Conservation (phyloP, 2,888 invertebrate genomes). For the Oligia fasciuncula region DNA sequence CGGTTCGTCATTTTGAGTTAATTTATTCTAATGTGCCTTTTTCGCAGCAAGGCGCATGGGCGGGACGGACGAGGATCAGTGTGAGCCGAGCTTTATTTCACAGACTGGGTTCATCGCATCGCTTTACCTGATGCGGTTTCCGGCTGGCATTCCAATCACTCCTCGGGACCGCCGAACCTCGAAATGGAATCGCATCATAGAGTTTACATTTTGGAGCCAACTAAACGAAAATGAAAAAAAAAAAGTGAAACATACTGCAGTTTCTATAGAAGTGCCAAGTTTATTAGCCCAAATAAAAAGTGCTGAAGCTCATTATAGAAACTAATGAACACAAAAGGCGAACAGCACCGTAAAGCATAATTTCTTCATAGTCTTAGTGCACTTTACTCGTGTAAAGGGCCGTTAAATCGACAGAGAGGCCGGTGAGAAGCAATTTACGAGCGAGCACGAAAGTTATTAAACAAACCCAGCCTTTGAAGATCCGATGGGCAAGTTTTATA, state of each 20-base stretch:
- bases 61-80: slow-evolving; percentile 63
- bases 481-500: slow-evolving; percentile 73
- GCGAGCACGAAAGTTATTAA: slow-evolving; percentile 79
- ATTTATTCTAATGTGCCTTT: slow-evolving; percentile 78
- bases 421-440: slow-evolving; percentile 82
- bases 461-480: slow-evolving; percentile 75
- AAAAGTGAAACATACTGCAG: background rate
- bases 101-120: slow-evolving; percentile 72
- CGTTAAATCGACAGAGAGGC: slow-evolving; percentile 77
- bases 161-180: slow-evolving; percentile 62
- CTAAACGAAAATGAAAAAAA: slow-evolving; percentile 27
- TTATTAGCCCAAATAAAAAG: slow-evolving; percentile 37
- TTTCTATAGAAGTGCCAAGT: slow-evolving; percentile 10
- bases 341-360: slow-evolving; percentile 67
- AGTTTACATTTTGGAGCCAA: slow-evolving; percentile 41
- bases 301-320: slow-evolving; percentile 63
- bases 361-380: slow-evolving; percentile 73
- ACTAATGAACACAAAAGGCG: slow-evolving; percentile 71
- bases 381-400: slow-evolving; percentile 74
- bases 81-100: slow-evolving; percentile 61
- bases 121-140: slow-evolving; percentile 85
- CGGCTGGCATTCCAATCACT: slow-evolving; percentile 82
- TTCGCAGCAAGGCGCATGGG: slow-evolving; percentile 72
- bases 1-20: slow-evolving; percentile 74
- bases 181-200: slow-evolving; percentile 61